Evolutionary conservation across 2,888 invertebrate species (phyloP), one percentile per base, ranked within the genome.

Genomic region (Macrosoma leucophasiata): DNA sequence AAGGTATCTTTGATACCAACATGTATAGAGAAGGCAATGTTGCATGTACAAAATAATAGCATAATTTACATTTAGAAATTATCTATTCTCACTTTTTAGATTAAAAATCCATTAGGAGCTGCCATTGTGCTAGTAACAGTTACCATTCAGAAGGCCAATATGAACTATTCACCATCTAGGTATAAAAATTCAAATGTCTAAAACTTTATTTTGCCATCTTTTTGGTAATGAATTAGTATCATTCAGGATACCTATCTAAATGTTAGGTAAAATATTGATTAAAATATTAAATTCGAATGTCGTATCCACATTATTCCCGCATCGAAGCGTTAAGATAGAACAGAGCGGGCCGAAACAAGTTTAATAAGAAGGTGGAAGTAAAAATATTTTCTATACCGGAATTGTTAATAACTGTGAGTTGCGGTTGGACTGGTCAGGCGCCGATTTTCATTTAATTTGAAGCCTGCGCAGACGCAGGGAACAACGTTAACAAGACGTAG

Each of bases 331-430:
- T 50, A 64, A 67, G 57, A 66, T 62, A 71, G 59, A 70, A 67
- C 66, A 70, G 62, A 74, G 63, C 67, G 62, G 60, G 61, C 65
- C 75, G 58, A 68, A 78, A 73, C 73, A 71, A 69, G 72, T 79
- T 79, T 81, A 78, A 77, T 81, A 78, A 72, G 74, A 69, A 75
- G 74, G 77, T 82, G 79, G 82, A 82, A 81, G 81, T 79, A 70
- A 75, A n/a, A 77, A 78, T 75, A 76, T 77, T 77, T 75, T 81
- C 69, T 64, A 67, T 71, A 76, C 78, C 78, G 78, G 81, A 84
- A 79, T 82, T 67, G 78, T 79, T 81, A 81, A 68, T 68, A 67
- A 78, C 78, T 70, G 75, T 69, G 65, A 61, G 67, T 70, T 76
- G 78, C 62, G 82, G 79, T 79, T 46, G 62, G 62, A 48, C 57